Base-by-base conservation (phyloP, 2,113 vertebrate species). In the Xenopus laevis region DNA sequence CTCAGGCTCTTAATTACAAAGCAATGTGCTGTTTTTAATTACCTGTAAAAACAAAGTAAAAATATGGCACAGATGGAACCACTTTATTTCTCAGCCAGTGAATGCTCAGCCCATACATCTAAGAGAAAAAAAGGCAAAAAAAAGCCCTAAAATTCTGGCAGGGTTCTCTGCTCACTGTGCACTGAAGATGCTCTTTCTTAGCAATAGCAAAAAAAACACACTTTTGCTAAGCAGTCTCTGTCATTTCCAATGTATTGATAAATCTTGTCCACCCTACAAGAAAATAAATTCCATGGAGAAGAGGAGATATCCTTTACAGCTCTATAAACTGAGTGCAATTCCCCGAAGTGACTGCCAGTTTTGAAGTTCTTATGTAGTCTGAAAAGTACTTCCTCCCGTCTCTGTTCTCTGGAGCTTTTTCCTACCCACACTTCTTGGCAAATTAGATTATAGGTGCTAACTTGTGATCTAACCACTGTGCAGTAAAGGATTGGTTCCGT, bases 371-470 rank as follows among this genome's bases (percentile, higher is more conserved):
- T 50, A 40, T 57, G n/a, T 65, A 64, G 40, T 30, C 60, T 61
- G 17, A 53, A 44, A 18, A 67, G 65, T 58, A 27, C 70, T 68
- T 61, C 46, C 59, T 65, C 64, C 50, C 50, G 40, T 50, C n/a
- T 23, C 55, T 45, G 17, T 13, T 44, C 78, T 65, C 78, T 60
- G 60, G 65, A 68, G 65, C 46, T 70, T 63, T 40, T n/a, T 67
- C 61, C 60, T 27, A 27, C 40, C 40, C 16, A 64, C 50, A 10
- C 21, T 50, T 33, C 63, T 67, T 79, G 78, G 78, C 78, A 77
- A 72, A 71, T 76, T 68, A 72, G 60, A 77, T 77, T 71, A 77
- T 79, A 79, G 78, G 78, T 79, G 75, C 72, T 77, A 68, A 71
- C 78, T 68, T 77, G 67, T 27, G 58, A 64, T 70, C 18, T 64